Evolutionary conservation across 2,797 vertebrate genomes (phyloP), one percentile per base, ranked within the genome.

Genomic region (Peromyscus attwateri): DNA sequence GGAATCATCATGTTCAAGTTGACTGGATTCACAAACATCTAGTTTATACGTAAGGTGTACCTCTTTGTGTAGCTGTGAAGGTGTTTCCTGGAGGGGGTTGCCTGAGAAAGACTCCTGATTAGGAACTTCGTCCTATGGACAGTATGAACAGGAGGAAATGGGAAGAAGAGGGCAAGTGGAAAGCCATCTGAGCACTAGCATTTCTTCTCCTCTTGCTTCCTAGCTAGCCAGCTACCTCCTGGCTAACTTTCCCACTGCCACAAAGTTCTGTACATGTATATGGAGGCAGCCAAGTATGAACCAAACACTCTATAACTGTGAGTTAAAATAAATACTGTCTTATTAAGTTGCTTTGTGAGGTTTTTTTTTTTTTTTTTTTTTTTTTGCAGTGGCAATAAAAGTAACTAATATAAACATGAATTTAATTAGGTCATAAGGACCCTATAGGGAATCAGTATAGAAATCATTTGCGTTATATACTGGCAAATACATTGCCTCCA

Each of bases 341-440:
- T 37, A 82, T 40, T 84, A 31, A 46, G 80, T 17, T 62, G 6
- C 16, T 82, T 25, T 82, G n/a, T 62, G 13, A 17, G 23, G n/a
- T 27, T 62, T 0, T 4, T 75, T 9, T 4, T 60, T 2, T 2
- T 73, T 8, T 46, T 4, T 60, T 2, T 4, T 40, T 8, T 4
- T 40, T 62, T 60, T 62, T 8, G 13, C 25, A 83, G 23, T 29
- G 13, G 23, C 3, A 29, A 29, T 83, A 82, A 60, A 82, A 71
- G n/a, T 71, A 64, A 55, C 29, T 79, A 79, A 40, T 37, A 60
- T 27, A 62, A 82, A 29, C 57, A 27, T 37, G 55, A 60, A 55
- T 37, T 60, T 40, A 60, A 40, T 27, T 82, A 37, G n/a, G n/a
- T 60, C 21, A 82, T 27, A 60, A 60, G n/a, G 6, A 27, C 23